Evolutionary conservation across 2,888 invertebrate species (phyloP), one percentile per base, ranked within the genome.

Genomic region (Apamea epomidion): DNA sequence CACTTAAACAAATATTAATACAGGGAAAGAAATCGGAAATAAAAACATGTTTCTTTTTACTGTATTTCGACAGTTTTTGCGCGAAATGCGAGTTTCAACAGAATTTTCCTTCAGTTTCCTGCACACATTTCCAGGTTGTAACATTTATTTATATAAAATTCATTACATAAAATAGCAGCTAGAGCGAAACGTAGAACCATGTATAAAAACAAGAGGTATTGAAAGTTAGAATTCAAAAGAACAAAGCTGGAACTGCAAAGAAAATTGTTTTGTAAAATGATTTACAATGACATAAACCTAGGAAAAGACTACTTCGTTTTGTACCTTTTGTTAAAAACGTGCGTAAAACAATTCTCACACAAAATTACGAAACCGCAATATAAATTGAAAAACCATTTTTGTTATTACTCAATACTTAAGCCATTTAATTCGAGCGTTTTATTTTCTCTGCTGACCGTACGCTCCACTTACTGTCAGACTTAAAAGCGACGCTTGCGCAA

Each of bases 361-460:
- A n/a, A 60, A 82, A 75, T 82, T 69, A 45, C 74, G 58, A 68
- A 72, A 83, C 62, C 72, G 14, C 67, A 78, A 60, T 2, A 42
- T 78, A 78, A 58, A 29, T n/a, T 4, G 2, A 58, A 82, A 68
- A 75, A 18, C 4, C 10, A 48, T 14, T 82, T 82, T 72, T 5
- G 16, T 2, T 65, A 73, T 84, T 83, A 73, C 58, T 64, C 72
- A 79, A 73, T 37, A 62, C 64, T 12, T 21, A 42, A 54, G 73
- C 48, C 16, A 75, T 58, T 69, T 60, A 78, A 76, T 51, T 18
- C 8, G 21, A 29, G 7, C 58, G 70, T 45, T 84, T 83, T 74
- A 74, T 69, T 86, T 84, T 88, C 88, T 91, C 87, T 93, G 90
- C 89, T 54, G 68, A 85, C 92, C 74, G 80, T 93, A 91, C 91